phyloP scores from a whole-genome alignment of 2,797 vertebrate species.

The Tragelaphus eurycerus region DNA sequence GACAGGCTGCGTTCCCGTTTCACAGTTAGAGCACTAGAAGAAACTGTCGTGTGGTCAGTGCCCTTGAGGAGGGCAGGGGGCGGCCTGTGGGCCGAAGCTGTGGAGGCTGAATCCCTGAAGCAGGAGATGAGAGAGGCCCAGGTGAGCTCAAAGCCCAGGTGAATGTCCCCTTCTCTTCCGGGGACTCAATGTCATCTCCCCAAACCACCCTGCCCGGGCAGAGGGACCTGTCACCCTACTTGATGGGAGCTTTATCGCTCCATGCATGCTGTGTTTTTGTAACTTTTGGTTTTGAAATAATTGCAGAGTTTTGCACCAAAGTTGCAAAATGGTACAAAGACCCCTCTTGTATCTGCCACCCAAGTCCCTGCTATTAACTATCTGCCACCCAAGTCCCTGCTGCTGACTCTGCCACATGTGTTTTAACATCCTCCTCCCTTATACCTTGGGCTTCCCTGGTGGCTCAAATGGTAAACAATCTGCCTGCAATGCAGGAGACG shows the following conservation, averaged over 20 bases:
- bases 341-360: background rate
- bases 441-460: background rate
- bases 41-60: background rate
- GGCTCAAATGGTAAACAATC: background rate
- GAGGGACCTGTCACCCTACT: too few relatives aligned
- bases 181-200: background rate
- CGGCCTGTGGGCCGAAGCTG: background rate
- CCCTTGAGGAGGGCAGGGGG: background rate
- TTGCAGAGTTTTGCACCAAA: background rate
- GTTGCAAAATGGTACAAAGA: background rate
- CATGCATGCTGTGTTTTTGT: background rate
- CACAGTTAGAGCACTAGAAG: slow-evolving; percentile 26
- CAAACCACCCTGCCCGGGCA: rapidly evolving
- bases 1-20: background rate
- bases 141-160: background rate
- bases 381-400: background rate
- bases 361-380: rapidly evolving
- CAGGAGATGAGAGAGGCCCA: background rate
- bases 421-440: rapidly evolving
- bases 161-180: background rate
- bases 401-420: rapidly evolving
- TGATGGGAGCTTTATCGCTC: background rate
- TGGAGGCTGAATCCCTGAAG: background rate
- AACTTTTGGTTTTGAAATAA: background rate
- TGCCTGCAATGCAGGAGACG: background rate